These are phyloP conservation scores for Orestias chungarensis DNA, from an alignment of 2,797 vertebrate species.

Conservation along the genomic window DNA sequence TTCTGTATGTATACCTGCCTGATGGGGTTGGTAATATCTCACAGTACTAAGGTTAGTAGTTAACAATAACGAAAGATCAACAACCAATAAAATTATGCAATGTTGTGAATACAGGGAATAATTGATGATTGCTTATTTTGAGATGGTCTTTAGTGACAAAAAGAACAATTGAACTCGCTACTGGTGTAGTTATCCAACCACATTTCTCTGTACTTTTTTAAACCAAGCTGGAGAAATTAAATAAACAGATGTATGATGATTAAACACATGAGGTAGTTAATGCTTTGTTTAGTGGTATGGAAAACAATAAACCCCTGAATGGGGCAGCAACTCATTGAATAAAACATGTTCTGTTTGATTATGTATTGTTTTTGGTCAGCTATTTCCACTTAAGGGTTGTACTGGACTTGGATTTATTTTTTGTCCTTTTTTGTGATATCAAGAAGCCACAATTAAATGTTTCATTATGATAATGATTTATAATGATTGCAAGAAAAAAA, in stretches of 20 bases:
- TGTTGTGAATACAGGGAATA: too few relatives aligned
- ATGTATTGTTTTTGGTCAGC: not conserved
- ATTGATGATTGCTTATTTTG: too few relatives aligned
- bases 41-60: too few relatives aligned
- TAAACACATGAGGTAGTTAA: not conserved
- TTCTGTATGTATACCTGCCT: too few relatives aligned
- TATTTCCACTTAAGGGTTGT: not conserved
- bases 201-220: not conserved
- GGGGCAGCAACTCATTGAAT: not conserved
- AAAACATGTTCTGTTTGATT: not conserved
- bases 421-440: not conserved
- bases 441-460: too few relatives aligned
- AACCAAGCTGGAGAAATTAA: not conserved
- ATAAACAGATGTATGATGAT: not conserved
- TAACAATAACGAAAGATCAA: too few relatives aligned
- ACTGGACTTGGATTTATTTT: not conserved
- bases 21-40: too few relatives aligned
- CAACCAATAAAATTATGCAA: too few relatives aligned
- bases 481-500: slow-evolving; percentile 4
- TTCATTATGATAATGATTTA: too few relatives aligned
- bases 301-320: not conserved
- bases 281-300: not conserved
- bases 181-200: not conserved
- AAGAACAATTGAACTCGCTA: not conserved
- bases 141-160: too few relatives aligned